These are phyloP conservation scores for Dicaeum eximium DNA, from an alignment of 2,113 vertebrate species.

Conservation along the genomic window DNA sequence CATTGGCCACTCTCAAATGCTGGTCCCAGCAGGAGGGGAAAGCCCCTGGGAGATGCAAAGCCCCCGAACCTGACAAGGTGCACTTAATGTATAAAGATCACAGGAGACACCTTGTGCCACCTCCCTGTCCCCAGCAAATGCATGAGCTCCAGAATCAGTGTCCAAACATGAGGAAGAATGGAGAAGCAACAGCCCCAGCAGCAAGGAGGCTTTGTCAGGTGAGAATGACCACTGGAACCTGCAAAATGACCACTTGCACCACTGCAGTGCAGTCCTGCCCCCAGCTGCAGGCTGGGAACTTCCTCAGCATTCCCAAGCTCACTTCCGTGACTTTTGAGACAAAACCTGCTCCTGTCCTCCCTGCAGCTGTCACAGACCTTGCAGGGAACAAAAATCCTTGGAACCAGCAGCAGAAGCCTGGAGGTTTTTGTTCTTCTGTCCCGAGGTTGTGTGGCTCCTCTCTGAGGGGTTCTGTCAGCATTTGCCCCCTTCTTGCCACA, in stretches of 20 bases:
- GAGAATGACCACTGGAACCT: not conserved
- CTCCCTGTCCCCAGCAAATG: not conserved
- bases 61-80: not conserved
- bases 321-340: rapidly evolving
- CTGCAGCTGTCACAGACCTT: not conserved
- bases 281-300: rapidly evolving
- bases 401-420: not conserved
- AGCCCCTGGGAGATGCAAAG: not conserved
- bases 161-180: rapidly evolving
- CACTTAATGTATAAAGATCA: not conserved
- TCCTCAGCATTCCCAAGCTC: not conserved
- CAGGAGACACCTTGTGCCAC: not conserved
- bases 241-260: not conserved
- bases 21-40: not conserved
- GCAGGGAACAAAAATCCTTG: not conserved
- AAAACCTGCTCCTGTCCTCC: not conserved
- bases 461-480: not conserved
- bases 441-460: not conserved
- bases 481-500: not conserved
- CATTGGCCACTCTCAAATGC: not conserved
- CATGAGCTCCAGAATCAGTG: not conserved
- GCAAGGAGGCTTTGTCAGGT: not conserved
- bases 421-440: not conserved
- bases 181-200: not conserved
- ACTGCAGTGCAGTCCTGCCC: not conserved